These are phyloP conservation scores for Drosophila varians DNA, from an alignment of 1,140 invertebrate species.

Conservation along the genomic window DNA sequence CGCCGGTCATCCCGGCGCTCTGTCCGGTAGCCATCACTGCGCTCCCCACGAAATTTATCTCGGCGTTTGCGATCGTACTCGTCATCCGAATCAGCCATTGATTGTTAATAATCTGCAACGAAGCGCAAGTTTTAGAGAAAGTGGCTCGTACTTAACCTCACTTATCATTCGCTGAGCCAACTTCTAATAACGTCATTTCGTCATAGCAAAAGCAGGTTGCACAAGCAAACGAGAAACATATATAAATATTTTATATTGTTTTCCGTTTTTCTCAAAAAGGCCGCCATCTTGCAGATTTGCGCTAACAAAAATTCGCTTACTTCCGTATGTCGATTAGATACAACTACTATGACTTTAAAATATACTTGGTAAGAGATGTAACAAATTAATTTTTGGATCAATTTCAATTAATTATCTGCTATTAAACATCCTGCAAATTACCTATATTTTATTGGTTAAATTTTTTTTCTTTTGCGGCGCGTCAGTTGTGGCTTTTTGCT, in stretches of 20 bases:
- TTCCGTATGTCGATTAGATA: too few species aligned
- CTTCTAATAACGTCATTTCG: not conserved
- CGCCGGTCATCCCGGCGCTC: slow-evolving; percentile 88
- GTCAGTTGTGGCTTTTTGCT: too few species aligned
- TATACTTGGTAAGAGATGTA: too few species aligned
- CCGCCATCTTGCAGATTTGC: slow-evolving; percentile 12
- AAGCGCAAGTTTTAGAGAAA: slow-evolving; percentile 34
- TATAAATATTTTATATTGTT: not conserved
- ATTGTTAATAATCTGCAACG: slow-evolving; percentile 20
- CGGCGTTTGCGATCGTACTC: slow-evolving; percentile 94
- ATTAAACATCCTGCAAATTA: too few species aligned
- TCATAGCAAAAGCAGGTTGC: not conserved
- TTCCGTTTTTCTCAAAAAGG: not conserved
- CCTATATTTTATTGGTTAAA: too few species aligned
- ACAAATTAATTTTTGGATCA: too few species aligned
- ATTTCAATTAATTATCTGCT: too few species aligned
- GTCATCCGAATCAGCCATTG: slow-evolving; percentile 96
- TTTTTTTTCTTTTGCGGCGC: too few species aligned
- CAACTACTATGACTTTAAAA: too few species aligned
- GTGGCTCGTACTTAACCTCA: slow-evolving; percentile 28
- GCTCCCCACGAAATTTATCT: slow-evolving; percentile 95
- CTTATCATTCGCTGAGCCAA: not conserved
- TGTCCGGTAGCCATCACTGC: slow-evolving; percentile 90
- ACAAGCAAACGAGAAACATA: not conserved
- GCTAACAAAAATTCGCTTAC: not conserved